Evolutionary conservation across 2,888 invertebrate genomes (phyloP).

Genomic region (Sepiola atlantica): DNA sequence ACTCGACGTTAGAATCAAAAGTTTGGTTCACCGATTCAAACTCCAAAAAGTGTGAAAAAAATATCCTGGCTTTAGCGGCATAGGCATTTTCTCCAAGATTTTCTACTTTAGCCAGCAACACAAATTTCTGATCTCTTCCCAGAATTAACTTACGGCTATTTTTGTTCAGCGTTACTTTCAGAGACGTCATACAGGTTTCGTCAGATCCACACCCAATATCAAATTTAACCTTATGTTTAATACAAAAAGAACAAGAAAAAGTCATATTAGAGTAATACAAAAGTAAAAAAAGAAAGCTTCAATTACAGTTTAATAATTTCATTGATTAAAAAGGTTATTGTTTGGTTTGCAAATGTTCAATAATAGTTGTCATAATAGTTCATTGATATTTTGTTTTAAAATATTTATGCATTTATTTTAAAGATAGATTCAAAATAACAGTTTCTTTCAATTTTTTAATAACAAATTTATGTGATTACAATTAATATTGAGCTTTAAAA

Average conservation of each 20-base stretch:
- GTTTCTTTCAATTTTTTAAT: no score
- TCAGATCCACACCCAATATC: background rate
- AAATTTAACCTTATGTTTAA: background rate
- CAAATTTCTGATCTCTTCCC: background rate
- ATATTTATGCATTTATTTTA: no score
- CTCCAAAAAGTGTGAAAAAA: background rate
- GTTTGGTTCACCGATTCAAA: constrained; percentile 4
- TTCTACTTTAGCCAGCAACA: background rate
- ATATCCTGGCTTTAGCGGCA: background rate
- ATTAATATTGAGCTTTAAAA: no score
- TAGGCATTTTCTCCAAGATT: background rate
- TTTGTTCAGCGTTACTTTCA: background rate
- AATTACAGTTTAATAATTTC: no score
- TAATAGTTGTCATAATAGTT: no score
- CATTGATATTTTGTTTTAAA: no score
- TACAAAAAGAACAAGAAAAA: background rate
- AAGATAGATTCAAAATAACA: no score
- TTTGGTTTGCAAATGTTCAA: no score
- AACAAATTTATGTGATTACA: no score
- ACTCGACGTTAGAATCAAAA: background rate
- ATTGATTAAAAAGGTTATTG: no score
- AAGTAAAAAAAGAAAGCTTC: background rate
- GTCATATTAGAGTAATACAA: background rate
- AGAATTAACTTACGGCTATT: background rate
- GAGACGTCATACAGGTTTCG: background rate